A percentile compares a stretch with the other conserved stretches of the same genome.
These are phyloP conservation scores for Myripristis jacobus DNA, from an alignment of 2,797 vertebrate genomes.

Conservation along the genomic window DNA sequence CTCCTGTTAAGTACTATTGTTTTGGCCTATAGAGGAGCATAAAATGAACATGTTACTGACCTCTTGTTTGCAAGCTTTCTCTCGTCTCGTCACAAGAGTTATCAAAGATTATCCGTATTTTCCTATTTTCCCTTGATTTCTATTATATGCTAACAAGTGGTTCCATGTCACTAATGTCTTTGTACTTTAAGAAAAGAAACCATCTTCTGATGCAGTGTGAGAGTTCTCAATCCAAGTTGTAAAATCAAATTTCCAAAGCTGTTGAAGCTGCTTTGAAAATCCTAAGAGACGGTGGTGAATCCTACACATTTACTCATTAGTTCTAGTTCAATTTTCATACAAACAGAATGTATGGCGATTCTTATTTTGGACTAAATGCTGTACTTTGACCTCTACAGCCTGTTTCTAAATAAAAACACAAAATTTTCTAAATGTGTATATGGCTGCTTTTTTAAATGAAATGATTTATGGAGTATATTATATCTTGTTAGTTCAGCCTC, in stretches of 20 bases:
- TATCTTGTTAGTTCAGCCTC: neutral
- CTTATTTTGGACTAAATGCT: conserved; percentile 22
- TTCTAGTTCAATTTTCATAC: conserved; percentile 7
- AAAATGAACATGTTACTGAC: neutral
- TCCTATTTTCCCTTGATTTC: neutral
- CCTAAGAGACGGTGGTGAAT: neutral
- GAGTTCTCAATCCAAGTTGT: neutral
- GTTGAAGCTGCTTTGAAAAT: neutral
- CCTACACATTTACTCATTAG: neutral
- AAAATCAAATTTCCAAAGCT: conserved; percentile 5
- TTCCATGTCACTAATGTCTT: neutral
- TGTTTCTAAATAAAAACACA: conserved; percentile 58
- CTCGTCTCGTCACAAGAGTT: neutral
- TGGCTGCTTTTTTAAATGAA: neutral
- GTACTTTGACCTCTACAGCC: conserved; percentile 36
- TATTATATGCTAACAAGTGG: neutral
- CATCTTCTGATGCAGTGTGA: neutral
- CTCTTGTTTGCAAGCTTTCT: neutral
- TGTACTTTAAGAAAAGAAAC: neutral
- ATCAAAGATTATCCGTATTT: neutral
- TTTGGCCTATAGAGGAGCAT: neutral
- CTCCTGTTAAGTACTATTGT: neutral
- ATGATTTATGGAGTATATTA: neutral
- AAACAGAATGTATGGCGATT: conserved; percentile 15
- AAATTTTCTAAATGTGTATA: conserved; percentile 13